A percentile compares a stretch with the other conserved stretches of the same genome.
Conservation (phyloP, 2,797 vertebrate species). For the Centroberyx gerrardi region DNA sequence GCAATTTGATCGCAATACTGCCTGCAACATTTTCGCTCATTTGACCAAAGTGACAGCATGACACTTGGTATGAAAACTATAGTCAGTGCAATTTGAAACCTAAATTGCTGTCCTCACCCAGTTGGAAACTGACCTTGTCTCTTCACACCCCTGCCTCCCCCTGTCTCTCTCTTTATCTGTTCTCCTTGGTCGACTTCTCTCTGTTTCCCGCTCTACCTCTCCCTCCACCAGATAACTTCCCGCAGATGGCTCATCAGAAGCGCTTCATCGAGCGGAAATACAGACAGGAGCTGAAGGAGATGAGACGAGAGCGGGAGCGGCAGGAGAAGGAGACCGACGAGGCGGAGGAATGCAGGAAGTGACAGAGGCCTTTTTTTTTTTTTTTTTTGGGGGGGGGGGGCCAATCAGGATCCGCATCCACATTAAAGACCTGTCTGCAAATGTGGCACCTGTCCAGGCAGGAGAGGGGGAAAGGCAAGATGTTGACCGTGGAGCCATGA, state of each 20-base stretch:
- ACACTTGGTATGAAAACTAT: constrained; percentile 32
- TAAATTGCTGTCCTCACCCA: constrained; percentile 42
- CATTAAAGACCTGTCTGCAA: constrained; percentile 2
- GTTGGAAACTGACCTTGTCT: constrained; percentile 65
- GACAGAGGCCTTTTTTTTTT: constrained; percentile 50
- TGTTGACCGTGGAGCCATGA: neutral
- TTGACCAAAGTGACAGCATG: constrained; percentile 58
- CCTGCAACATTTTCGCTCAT: constrained; percentile 38
- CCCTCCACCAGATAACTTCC: constrained; percentile 95
- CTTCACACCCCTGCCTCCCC: constrained; percentile 48
- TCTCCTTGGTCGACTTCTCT: constrained; percentile 59
- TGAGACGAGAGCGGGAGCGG: constrained; percentile 96
- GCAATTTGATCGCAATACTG: constrained; percentile 42
- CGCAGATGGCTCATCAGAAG: constrained; percentile 99
- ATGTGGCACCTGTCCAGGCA: constrained; percentile 16
- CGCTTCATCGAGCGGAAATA: constrained; percentile 99
- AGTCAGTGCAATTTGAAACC: constrained; percentile 21
- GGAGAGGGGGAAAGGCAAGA: neutral
- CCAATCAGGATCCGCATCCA: constrained; percentile 24
- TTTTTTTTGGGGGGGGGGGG: too few relatives aligned
- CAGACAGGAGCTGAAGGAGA: constrained; percentile 98
- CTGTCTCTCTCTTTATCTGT: constrained; percentile 59
- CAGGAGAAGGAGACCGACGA: constrained; percentile 94
- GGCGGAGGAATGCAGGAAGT: constrained; percentile 90
- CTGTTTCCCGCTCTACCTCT: constrained; percentile 52